Evolutionary conservation across 2,888 invertebrate species (phyloP).

Genomic region (Amphimallon solstitiale): DNA sequence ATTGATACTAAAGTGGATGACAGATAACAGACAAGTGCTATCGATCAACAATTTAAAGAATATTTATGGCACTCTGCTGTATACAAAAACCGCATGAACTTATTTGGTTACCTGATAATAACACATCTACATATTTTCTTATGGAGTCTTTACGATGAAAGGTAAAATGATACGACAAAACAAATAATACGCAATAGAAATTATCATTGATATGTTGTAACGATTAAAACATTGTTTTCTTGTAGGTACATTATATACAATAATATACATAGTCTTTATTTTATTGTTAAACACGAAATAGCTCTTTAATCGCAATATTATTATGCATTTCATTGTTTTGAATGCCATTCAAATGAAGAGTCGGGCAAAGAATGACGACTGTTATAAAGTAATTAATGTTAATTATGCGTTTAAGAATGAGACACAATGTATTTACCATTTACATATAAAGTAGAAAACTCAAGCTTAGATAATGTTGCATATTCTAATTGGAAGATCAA

Average conservation of each 20-base stretch:
- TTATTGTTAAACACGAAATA: background rate
- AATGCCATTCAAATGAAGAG: constrained; percentile 11
- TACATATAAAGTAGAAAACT: no score
- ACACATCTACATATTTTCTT: no score
- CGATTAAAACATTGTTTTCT: background rate
- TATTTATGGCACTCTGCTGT: no score
- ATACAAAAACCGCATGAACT: no score
- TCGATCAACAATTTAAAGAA: no score
- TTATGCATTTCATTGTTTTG: constrained; percentile 9
- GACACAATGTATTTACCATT: background rate
- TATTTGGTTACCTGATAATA: no score
- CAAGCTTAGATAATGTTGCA: no score
- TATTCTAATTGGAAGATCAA: no score
- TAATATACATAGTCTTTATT: background rate
- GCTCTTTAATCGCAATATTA: constrained; percentile 3
- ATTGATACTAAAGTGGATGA: no score
- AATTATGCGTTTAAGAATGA: background rate
- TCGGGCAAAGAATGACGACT: background rate
- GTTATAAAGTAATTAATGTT: constrained; percentile 7
- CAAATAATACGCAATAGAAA: background rate
- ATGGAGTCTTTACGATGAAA: no score
- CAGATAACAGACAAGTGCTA: no score
- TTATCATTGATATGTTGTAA: background rate
- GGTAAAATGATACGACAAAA: background rate
- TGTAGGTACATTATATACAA: no score